Base-by-base conservation (phyloP, 2,888 invertebrate species). In the Leptopilina syphax region DNA sequence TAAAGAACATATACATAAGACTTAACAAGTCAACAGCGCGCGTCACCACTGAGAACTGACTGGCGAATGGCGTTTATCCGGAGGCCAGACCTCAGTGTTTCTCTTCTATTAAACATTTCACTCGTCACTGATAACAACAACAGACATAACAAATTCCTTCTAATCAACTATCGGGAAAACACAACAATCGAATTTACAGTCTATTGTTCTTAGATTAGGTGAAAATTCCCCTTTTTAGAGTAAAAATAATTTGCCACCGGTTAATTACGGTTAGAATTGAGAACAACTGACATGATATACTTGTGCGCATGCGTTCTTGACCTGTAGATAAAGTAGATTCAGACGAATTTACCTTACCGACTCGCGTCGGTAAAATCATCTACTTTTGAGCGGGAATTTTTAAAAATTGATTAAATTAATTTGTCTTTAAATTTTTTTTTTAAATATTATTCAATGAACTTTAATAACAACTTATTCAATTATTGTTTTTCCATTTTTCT, bases 1-100 rank as follows among this genome's bases (percentile, higher is more conserved):
- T 34, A 54, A 3, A 73, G 1, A 57, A n/a, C 47, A 68, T 68
- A 65, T 68, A 77, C 80, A 76, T 79, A 82, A 82, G 67, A 78
- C 80, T 82, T 60, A 9, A 50, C 77, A 80, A 77, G 80, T 80
- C 63, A 81, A 86, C 83, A 82, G 84, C 83, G 84, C 86, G 85
- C 85, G 85, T 86, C 83, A 84, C 85, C 82, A 85, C 82, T 80
- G 82, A 82, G 78, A 79, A 82, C 82, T 73, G 82, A 82, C 18
- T 77, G 78, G 77, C 73, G 82, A 70, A 78, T 81, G 79, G 81
- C 83, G 81, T 81, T 81, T 83, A 81, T 76, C 81, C 80, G 81
- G 83, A 80, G 81, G 79, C 83, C 83, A 83, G 76, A 73, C 79
- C 47, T 65, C 84, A 80, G 83, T 82, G 80, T 65, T 66, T 76